These are phyloP conservation scores for Plusia festucae DNA, from an alignment of 2,888 invertebrate genomes.

Conservation along the genomic window DNA sequence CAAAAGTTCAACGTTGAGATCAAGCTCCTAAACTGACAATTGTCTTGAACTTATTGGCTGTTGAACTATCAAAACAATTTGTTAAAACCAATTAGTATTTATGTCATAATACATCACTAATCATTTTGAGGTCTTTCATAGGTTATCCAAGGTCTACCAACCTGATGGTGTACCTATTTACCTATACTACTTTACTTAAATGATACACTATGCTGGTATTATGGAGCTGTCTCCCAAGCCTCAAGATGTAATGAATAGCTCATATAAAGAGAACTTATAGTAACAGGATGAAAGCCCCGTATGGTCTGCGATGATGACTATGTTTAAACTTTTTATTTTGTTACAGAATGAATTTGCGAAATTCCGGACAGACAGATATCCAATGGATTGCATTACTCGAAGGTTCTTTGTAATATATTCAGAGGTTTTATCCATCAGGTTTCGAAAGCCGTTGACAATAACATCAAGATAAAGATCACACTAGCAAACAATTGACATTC, in stretches of 20 bases:
- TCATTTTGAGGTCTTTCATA: not conserved
- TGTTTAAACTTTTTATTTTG: not conserved
- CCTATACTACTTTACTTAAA: no score
- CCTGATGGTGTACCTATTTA: no score
- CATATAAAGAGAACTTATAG: not conserved
- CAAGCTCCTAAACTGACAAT: not conserved
- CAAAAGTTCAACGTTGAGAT: not conserved
- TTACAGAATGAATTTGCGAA: not conserved
- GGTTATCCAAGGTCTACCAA: not conserved
- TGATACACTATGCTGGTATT: no score
- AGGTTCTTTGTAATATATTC: not conserved
- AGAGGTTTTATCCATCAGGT: not conserved
- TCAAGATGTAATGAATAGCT: not conserved
- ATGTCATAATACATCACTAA: not conserved
- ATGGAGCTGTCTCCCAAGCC: no score
- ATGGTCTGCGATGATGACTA: not conserved
- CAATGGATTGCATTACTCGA: not conserved
- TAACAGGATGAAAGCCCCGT: not conserved
- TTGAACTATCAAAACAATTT: constrained; percentile 3
- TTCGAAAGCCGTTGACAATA: constrained; percentile 12
- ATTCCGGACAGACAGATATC: not conserved
- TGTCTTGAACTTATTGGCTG: not conserved
- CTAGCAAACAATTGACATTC: constrained; percentile 25
- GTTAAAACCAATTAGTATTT: not conserved
- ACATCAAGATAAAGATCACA: constrained; percentile 29